Conservation (phyloP, 37 sponge, comb jelly and placozoan species). For the Halisarca cf. caerulea region DNA sequence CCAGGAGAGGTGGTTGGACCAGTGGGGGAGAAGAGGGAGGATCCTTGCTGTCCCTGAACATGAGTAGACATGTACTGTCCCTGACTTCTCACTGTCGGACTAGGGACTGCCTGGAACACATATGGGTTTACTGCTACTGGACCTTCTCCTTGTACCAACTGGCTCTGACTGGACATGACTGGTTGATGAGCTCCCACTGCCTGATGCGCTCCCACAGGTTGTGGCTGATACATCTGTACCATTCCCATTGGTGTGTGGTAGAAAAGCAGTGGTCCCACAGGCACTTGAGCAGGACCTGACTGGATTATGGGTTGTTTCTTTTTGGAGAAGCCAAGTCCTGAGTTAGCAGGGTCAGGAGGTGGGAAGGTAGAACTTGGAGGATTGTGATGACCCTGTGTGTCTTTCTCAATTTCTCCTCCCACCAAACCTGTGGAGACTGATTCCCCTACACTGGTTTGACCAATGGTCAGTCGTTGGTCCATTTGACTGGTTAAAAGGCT, state of each 20-base stretch:
- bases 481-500: too few relatives aligned
- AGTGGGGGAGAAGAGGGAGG: conserved; percentile 6
- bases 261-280: not conserved
- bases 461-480: too few relatives aligned
- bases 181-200: not conserved
- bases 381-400: too few relatives aligned
- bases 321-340: too few relatives aligned
- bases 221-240: conserved; percentile 9
- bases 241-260: too few relatives aligned
- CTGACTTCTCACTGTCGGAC: not conserved
- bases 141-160: not conserved
- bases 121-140: not conserved
- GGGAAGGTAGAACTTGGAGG: too few relatives aligned
- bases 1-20: not conserved
- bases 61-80: not conserved
- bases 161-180: not conserved
- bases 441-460: too few relatives aligned
- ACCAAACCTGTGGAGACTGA: too few relatives aligned
- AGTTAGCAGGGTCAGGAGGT: too few relatives aligned
- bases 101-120: conserved; percentile 7
- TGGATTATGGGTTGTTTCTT: not conserved
- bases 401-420: too few relatives aligned
- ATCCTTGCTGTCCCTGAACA: not conserved
- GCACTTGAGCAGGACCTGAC: not conserved
- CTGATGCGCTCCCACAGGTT: not conserved